Evolutionary conservation across 2,113 vertebrate genomes (phyloP).

Genomic region (Poicephalus meyeri): DNA sequence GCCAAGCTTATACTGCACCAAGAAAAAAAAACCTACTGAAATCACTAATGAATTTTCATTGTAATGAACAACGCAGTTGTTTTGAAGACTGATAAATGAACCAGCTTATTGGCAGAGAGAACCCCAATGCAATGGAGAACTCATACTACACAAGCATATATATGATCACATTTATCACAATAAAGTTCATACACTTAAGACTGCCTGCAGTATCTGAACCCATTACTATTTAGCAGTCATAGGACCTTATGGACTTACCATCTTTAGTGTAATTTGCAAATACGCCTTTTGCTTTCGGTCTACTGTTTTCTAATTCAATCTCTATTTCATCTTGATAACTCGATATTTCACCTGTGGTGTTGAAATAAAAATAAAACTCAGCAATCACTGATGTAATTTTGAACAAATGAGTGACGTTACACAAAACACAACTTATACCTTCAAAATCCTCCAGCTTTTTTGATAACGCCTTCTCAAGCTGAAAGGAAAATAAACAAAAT

Average conservation of each 20-base stretch:
- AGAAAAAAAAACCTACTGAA: not conserved
- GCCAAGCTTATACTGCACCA: not conserved
- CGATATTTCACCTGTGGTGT: conserved; percentile 86
- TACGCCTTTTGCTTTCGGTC: conserved; percentile 87
- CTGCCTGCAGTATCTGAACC: not conserved
- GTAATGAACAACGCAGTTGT: not conserved
- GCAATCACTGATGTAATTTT: not conserved
- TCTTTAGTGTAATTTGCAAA: conserved; percentile 83
- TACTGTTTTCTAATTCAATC: conserved; percentile 85
- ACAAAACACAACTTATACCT: conserved; percentile 77
- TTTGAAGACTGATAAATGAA: not conserved
- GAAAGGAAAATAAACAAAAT: conserved; percentile 44
- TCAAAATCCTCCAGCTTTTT: conserved; percentile 91
- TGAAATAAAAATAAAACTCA: conserved; percentile 6
- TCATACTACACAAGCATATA: not conserved
- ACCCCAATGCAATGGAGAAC: not conserved
- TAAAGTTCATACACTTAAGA: not conserved
- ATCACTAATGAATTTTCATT: not conserved
- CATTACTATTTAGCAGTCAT: not conserved
- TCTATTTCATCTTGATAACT: conserved; percentile 94
- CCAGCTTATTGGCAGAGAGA: not conserved
- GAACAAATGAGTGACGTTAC: not conserved
- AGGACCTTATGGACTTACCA: conserved; percentile 73
- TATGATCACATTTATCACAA: not conserved
- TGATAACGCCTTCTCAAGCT: conserved; percentile 90